A percentile compares a stretch with the other conserved stretches of the same genome.
Conservation (phyloP, 2,888 invertebrate genomes). For the Dryobotodes eremita region DNA sequence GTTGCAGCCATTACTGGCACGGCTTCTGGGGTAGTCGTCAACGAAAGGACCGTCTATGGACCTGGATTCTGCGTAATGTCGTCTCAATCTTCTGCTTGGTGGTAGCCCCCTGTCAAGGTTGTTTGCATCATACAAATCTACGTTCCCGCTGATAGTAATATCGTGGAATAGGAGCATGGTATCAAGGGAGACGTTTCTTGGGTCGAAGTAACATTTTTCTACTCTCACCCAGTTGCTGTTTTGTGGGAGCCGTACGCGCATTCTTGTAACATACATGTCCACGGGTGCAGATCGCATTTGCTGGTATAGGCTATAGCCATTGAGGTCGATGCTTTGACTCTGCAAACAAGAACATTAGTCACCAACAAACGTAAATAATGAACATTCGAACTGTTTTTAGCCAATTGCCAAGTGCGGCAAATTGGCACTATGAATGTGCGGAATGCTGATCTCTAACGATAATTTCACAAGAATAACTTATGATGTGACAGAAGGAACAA, state of each 20-base stretch:
- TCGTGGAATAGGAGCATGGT: constrained; percentile 95
- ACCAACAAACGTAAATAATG: constrained; percentile 48
- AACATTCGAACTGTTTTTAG: constrained; percentile 2
- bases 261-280: constrained; percentile 93
- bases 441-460: constrained; percentile 10
- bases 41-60: constrained; percentile 76
- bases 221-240: constrained; percentile 93
- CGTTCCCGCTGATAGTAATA: constrained; percentile 94
- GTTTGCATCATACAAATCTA: constrained; percentile 90
- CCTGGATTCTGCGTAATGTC: constrained; percentile 85
- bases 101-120: constrained; percentile 83
- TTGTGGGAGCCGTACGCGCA: constrained; percentile 93
- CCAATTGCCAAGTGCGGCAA: constrained; percentile 28
- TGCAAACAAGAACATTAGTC: constrained; percentile 68
- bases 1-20: constrained; percentile 91
- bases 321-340: constrained; percentile 90
- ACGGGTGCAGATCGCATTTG: constrained; percentile 91
- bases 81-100: constrained; percentile 76
- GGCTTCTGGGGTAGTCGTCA: constrained; percentile 77
- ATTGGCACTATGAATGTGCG: constrained; percentile 13
- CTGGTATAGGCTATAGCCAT: constrained; percentile 92
- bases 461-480: constrained; percentile 21
- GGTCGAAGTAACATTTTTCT: constrained; percentile 94
- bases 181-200: constrained; percentile 93
- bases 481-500: not conserved